phyloP scores from a whole-genome alignment of 1,140 invertebrate species.

The Orchestia grillus region DNA sequence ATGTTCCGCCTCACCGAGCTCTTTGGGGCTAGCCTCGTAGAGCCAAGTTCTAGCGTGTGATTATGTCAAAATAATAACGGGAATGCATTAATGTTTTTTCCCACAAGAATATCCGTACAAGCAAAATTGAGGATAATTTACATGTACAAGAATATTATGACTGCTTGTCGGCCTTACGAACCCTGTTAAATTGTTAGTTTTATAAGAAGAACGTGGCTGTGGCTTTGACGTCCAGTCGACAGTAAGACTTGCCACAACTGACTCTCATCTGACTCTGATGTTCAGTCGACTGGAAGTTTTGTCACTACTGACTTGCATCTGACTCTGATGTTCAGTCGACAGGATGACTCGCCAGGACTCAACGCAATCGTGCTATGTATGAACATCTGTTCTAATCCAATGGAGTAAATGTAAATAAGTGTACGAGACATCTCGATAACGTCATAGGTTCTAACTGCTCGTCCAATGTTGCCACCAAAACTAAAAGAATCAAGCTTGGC shows the following conservation, averaged over 20 bases:
- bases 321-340: neutral
- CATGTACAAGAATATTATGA: neutral
- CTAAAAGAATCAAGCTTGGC: neutral
- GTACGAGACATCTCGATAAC: neutral
- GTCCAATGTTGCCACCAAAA: neutral
- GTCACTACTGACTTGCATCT: too few species aligned
- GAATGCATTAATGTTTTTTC: neutral
- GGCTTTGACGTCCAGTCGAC: too few species aligned
- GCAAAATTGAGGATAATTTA: neutral
- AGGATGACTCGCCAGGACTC: neutral
- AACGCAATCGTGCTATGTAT: neutral
- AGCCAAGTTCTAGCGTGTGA: neutral
- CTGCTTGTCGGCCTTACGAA: neutral
- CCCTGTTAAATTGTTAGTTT: neutral
- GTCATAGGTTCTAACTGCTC: neutral
- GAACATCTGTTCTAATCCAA: neutral
- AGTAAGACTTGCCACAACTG: too few species aligned
- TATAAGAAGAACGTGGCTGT: too few species aligned
- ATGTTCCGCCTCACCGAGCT: neutral
- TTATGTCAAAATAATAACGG: neutral
- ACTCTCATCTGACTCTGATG: too few species aligned
- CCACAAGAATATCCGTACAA: neutral
- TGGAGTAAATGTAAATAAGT: neutral
- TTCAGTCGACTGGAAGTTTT: too few species aligned
- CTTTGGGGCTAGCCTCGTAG: too few species aligned